These are phyloP conservation scores for Coracias cyanogaster DNA, from an alignment of 2,797 vertebrate genomes.

Conservation along the genomic window DNA sequence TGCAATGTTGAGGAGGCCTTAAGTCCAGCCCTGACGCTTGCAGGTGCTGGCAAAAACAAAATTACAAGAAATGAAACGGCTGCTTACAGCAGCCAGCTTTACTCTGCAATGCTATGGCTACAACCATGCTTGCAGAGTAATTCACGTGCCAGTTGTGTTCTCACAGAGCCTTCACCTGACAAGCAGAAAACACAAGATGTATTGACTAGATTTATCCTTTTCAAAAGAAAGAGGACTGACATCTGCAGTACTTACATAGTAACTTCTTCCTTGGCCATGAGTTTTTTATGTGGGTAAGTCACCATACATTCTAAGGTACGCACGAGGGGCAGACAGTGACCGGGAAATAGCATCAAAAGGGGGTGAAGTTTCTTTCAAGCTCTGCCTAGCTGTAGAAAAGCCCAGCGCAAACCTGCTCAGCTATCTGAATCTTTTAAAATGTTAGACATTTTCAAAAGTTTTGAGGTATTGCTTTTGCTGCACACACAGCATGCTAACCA, in stretches of 20 bases:
- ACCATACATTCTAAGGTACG: not conserved
- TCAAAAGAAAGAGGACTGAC: not conserved
- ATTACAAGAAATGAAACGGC: not conserved
- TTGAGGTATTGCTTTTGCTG: not conserved
- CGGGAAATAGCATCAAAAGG: not conserved
- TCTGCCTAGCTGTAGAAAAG: not conserved
- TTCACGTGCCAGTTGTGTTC: not conserved
- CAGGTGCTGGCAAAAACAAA: conserved; percentile 23
- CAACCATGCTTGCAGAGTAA: not conserved
- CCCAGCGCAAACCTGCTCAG: not conserved
- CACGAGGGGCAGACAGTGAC: not conserved
- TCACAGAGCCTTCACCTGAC: not conserved
- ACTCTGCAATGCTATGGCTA: not conserved
- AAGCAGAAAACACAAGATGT: not conserved
- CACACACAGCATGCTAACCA: not conserved
- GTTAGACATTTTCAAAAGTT: not conserved
- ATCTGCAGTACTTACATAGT: not conserved
- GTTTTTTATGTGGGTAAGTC: not conserved
- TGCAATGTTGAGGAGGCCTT: not conserved
- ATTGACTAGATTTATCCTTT: not conserved
- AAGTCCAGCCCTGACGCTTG: not conserved
- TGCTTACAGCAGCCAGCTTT: not conserved
- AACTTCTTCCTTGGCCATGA: not conserved
- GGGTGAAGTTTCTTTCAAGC: not conserved
- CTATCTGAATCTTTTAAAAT: not conserved